Evolutionary conservation across 2,797 vertebrate genomes (phyloP).

Genomic region (Luscinia luscinia): DNA sequence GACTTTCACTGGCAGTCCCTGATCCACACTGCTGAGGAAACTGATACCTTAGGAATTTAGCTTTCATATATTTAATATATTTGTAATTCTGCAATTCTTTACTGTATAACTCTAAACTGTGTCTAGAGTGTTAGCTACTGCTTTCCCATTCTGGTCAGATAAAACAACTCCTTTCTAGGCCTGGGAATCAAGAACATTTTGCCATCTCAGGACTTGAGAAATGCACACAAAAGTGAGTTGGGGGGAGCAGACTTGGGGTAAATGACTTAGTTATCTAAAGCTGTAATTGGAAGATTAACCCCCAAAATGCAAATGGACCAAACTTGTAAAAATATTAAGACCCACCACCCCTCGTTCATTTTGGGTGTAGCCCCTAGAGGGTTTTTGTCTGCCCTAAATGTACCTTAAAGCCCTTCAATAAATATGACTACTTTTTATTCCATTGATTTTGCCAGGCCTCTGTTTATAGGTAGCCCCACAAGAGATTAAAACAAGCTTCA

Average conservation of each 20-base stretch:
- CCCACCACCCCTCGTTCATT: accelerated
- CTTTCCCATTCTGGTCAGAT: not conserved
- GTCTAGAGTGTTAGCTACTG: not conserved
- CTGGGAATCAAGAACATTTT: too few relatives aligned
- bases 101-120: not conserved
- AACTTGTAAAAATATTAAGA: not conserved
- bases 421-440: not conserved
- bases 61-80: not conserved
- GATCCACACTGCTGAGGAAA: not conserved
- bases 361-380: not conserved
- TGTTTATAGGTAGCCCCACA: not conserved
- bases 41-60: not conserved
- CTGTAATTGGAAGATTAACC: not conserved
- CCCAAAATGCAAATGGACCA: not conserved
- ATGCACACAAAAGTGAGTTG: not conserved
- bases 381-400: not conserved
- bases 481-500: not conserved
- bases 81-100: not conserved
- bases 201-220: not conserved
- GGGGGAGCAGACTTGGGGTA: not conserved
- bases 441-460: not conserved
- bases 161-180: not conserved
- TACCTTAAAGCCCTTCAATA: not conserved
- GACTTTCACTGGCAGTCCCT: not conserved
- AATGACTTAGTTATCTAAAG: not conserved